Evolutionary conservation across 1,140 invertebrate genomes (phyloP), one percentile per base, ranked within the genome.

Genomic region (Leptestheria dahalacensis): DNA sequence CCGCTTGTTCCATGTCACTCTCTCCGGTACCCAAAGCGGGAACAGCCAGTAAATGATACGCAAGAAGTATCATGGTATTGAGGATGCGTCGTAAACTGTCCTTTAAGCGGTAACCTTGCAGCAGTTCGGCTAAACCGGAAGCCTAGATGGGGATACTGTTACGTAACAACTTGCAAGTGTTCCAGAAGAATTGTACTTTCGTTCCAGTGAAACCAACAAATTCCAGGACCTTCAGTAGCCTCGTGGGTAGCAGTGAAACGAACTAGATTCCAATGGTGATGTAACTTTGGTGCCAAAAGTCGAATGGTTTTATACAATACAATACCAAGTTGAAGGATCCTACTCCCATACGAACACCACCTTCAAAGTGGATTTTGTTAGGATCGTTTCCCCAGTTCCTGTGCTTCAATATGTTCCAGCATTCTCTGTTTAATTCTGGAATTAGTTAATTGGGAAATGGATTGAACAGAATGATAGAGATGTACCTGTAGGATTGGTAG

Each of bases 181-280:
- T 9, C 33, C 6, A 9, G 33, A 6, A 9, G 33, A 41, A 41
- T 15, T 41, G 15, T 41, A 41, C 33, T 15, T 41, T 41, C 6
- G 33, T 87, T 18, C 91, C 90, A 29, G 88, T 87, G 71, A 97
- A 97, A 29, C 93, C 93, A 66, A 96, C 91, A 72, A 96, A 94
- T 71, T 96, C 89, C 24, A 97, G 71, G 26, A 97, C 70, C 69
- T 89, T 89, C 61, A 95, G 82, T 47, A 97, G 78, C 67, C 83
- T 81, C n/a, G 78, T 78, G 1, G 93, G 94, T 52, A 98, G 73
- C 64, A 93, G 73, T 0, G 92, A 94, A 56, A 97, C 89, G 85
- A 96, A 89, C 75, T 85, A 66, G 48, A 71, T 41, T 41, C 33
- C 33, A 41, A 41, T 41, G 6, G 6, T 41, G 33, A 41, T 41